Evolutionary conservation across 1,140 invertebrate species (phyloP), one percentile per base, ranked within the genome.

Genomic region (Rhyzopertha dominica): DNA sequence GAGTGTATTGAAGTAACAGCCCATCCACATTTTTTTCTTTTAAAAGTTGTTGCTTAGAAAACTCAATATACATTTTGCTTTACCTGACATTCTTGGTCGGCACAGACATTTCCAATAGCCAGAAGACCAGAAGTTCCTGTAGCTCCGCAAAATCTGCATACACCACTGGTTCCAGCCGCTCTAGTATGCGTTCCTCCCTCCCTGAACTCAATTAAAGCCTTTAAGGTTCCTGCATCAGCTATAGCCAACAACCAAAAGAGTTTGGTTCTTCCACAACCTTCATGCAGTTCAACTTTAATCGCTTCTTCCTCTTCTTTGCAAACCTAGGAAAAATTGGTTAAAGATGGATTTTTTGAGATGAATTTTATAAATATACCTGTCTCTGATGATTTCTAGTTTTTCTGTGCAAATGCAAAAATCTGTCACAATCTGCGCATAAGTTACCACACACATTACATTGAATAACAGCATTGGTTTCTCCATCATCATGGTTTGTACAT

Each of bases 401-500:
- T 20, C 90, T 76, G 59, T 92, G 90, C 18, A 98, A 74, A 71
- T 99, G 95, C 4, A 99, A 71, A 61, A 95, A 90, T 17, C 91
- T 76, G 68, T 98, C 95, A 68, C 95, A 99, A 60, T 98, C 95
- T 1, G 86, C 83, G 68, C 95, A 99, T 9, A 97, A 72, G 53
- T 93, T 89, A 3, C 90, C 91, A 65, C 95, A 99, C 5, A 79
- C 74, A 43, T 82, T 84, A 66, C 95, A 99, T 43, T 90, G 84
- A 31, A 98, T 91, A 28, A 96, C 89, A 1, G 95, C 95, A 1
- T 82, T 76, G 0, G 95, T 99, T 61, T 91, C 84, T 1, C 90
- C 90, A 65, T 99, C 95, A 64, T 99, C 95, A 65, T 99, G 95
- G 68, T 99, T 99, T 35, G 79, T 85, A 71, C 95, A 99, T 20